Evolutionary conservation across 2,888 invertebrate genomes (phyloP), one percentile per base, ranked within the genome.

Genomic region (Herminia tarsipennalis): DNA sequence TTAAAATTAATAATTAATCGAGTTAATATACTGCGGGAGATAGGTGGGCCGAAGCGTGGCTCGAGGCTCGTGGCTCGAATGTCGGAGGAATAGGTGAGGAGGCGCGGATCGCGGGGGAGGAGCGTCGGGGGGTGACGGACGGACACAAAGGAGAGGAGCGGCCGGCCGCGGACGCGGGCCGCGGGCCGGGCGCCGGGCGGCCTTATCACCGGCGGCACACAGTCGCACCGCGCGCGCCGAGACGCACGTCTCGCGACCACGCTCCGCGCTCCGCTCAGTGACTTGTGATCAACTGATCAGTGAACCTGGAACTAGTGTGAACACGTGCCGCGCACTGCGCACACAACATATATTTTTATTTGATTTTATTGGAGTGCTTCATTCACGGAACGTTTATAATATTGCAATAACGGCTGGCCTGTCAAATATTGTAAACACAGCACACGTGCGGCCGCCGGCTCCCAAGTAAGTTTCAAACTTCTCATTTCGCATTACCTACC

Each of bases 71-170:
- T 61, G 55, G 71, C 67, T 70, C 69, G 67, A 64, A 56, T 56
- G 62, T 51, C 56, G 58, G 64, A 66, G 63, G 62, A 68, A 68
- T 69, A 70, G 76, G 76, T 70, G 63, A 63, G 69, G 71, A 68
- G 79, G 76, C 66, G 72, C 70, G 70, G 74, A 76, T 71, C 71
- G 76, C 67, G 74, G 66, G 49, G 57, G 59, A 54, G 61, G 47
- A 44, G 39, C 81, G 82, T 69, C 30, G 56, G 75, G 66, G 76
- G 70, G 73, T 63, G 72, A 69, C 73, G 81, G 81, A 92, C 92
- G 93, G 92, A 86, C 92, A 87, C 88, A 90, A 88, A 89, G 88
- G 88, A 85, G 88, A 82, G 85, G 83, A 83, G 83, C 86, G 84
- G 88, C 85, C 86, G 82, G 83, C 76, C 85, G 86, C 84, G 83